A percentile compares a stretch with the other conserved stretches of the same genome.
phyloP scores from a whole-genome alignment of 2,113 vertebrate species.

The Syngnathus typhle region DNA sequence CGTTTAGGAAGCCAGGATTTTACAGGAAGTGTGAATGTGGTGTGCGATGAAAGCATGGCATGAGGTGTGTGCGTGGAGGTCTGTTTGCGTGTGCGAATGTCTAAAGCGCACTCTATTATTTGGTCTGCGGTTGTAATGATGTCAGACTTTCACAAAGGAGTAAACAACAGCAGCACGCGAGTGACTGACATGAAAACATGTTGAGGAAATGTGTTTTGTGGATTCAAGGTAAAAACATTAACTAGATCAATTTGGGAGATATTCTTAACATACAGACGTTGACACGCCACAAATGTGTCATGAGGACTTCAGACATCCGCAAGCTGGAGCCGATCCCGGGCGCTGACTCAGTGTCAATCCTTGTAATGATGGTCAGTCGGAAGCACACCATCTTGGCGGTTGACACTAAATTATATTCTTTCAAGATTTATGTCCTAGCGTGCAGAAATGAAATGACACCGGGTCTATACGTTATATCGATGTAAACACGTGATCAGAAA shows the following conservation, averaged over 20 bases:
- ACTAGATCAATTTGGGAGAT: neutral
- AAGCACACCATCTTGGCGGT: neutral
- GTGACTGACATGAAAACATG: constrained; percentile 48
- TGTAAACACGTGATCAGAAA: neutral
- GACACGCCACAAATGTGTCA: neutral
- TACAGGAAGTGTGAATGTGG: constrained; percentile 71
- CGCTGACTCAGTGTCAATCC: neutral
- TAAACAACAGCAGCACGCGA: constrained; percentile 72
- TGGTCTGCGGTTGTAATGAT: constrained; percentile 70
- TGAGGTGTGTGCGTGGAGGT: constrained; percentile 37
- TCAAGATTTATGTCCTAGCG: neutral
- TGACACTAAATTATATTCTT: constrained; percentile 5
- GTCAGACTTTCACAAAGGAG: constrained; percentile 65
- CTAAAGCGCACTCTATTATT: constrained; percentile 64
- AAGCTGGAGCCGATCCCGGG: constrained; percentile 5
- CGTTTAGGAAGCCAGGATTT: constrained; percentile 58
- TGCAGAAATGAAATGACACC: neutral
- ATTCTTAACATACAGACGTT: neutral
- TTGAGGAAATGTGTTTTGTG: neutral
- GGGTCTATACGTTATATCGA: neutral
- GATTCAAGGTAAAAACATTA: constrained; percentile 5
- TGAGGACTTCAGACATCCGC: neutral
- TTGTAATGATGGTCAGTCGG: constrained; percentile 2
- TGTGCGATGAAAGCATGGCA: constrained; percentile 57
- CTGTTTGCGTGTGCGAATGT: constrained; percentile 34